A percentile compares a stretch with the other conserved stretches of the same genome.
Conservation (phyloP, 2,113 vertebrate species). For the Chitala chitala region DNA sequence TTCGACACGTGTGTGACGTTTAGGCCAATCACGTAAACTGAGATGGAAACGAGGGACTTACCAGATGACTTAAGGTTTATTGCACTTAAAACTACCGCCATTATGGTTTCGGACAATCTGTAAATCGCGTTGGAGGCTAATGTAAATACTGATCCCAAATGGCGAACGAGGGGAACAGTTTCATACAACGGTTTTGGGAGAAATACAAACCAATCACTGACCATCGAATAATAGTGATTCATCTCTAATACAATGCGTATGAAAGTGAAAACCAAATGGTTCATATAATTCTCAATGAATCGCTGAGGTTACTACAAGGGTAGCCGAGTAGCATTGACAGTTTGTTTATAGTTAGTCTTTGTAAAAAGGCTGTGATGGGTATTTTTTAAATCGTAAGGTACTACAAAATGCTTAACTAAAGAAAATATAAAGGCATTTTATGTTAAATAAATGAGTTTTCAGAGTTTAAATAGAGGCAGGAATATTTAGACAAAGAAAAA, state of each 20-base stretch:
- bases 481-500: constrained; percentile 1
- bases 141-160: constrained; percentile 48
- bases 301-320: constrained; percentile 5
- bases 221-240: constrained; percentile 11
- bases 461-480: too few relatives aligned
- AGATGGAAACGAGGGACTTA: constrained; percentile 19
- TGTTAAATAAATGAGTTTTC: too few relatives aligned
- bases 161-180: constrained; percentile 42
- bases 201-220: constrained; percentile 33
- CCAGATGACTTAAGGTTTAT: constrained; percentile 30
- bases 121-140: constrained; percentile 10
- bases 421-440: too few relatives aligned
- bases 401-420: too few relatives aligned
- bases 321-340: background rate
- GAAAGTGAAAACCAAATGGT: background rate
- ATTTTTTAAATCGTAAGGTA: too few relatives aligned
- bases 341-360: too few relatives aligned
- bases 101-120: constrained; percentile 31
- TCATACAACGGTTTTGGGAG: constrained; percentile 38
- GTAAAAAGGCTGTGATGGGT: too few relatives aligned
- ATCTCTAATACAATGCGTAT: background rate
- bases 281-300: background rate
- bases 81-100: constrained; percentile 37
- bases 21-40: constrained; percentile 30
- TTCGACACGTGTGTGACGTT: constrained; percentile 10